Base-by-base conservation (phyloP, 2,888 invertebrate genomes). In the Odontocerum albicorne region DNA sequence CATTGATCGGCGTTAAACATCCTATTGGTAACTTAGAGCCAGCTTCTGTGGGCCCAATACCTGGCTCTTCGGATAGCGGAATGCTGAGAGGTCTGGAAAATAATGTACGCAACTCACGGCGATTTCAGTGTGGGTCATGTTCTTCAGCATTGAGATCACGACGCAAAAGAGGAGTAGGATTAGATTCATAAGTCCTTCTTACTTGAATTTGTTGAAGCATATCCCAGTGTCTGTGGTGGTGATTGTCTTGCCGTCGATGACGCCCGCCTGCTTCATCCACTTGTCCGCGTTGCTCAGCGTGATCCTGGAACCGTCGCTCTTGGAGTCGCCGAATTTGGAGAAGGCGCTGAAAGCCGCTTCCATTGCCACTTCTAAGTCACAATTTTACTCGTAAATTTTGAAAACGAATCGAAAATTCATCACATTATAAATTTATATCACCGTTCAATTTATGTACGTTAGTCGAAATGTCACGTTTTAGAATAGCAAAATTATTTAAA, bases 141-240 rank as follows among this genome's bases (percentile, higher is more conserved):
- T n/a, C n/a, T n/a, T n/a, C n/a, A n/a, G n/a, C n/a, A n/a, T n/a
- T n/a, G n/a, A n/a, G n/a, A n/a, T n/a, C n/a, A n/a, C n/a, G n/a
- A n/a, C n/a, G n/a, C n/a, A n/a, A n/a, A n/a, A n/a, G n/a, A n/a
- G n/a, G n/a, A n/a, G n/a, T n/a, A n/a, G n/a, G n/a, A n/a, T n/a
- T n/a, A n/a, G n/a, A n/a, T n/a, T n/a, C n/a, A n/a, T n/a, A n/a
- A n/a, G 27, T 7, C n/a, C 8, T 39, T 4, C 6, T 16, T 21
- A 84, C 81, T 86, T 86, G 64, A 85, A 81, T 66, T 85, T 85
- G 63, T 84, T 84, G 68, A 87, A 88, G 64, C 79, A 75, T 61
- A 88, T 86, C 31, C 82, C 87, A 0, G 87, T 87, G 65, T 88
- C 87, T 0, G 86, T 86, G 1, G 87, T 86, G 1, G 84, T 83